Conservation (phyloP, 2,797 vertebrate genomes). For the Crypturellus tataupa region DNA sequence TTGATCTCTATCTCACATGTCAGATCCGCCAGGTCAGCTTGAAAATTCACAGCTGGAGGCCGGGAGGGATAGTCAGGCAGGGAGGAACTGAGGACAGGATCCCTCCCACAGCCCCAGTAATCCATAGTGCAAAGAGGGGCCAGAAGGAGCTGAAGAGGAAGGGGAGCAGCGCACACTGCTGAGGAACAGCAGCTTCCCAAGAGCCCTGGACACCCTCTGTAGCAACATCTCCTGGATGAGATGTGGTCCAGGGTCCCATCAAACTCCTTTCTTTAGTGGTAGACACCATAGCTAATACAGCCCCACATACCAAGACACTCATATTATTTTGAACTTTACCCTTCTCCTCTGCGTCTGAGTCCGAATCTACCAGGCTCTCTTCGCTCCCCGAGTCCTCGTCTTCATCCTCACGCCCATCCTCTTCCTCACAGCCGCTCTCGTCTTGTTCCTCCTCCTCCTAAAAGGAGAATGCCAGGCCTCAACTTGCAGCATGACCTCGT, state of each 20-base stretch:
- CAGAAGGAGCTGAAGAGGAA: background rate
- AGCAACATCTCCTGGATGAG: background rate
- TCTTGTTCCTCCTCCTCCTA: slow-evolving; percentile 89
- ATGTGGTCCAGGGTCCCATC: fast-evolving
- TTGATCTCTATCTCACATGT: slow-evolving; percentile 99
- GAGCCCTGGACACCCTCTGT: background rate
- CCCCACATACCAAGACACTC: background rate
- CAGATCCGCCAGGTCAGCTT: slow-evolving; percentile 94
- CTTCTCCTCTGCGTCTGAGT: slow-evolving; percentile 95
- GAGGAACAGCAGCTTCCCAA: background rate
- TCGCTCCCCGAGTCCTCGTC: slow-evolving; percentile 93
- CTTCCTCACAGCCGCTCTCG: slow-evolving; percentile 94
- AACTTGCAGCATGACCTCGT: background rate
- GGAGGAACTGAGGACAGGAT: background rate
- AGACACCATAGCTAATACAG: background rate
- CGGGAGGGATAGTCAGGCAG: background rate
- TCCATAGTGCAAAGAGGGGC: background rate
- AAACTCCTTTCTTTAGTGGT: background rate
- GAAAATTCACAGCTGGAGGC: slow-evolving; percentile 86
- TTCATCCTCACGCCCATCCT: slow-evolving; percentile 88
- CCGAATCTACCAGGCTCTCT: slow-evolving; percentile 94
- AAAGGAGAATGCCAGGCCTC: background rate
- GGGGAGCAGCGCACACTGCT: fast-evolving
- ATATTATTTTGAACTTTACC: slow-evolving; percentile 74
- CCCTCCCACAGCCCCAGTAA: fast-evolving